Percentiles rank a stretch among this genome's conserved stretches.
phyloP scores from a whole-genome alignment of 2,113 vertebrate species.

The Vireo altiloquus region DNA sequence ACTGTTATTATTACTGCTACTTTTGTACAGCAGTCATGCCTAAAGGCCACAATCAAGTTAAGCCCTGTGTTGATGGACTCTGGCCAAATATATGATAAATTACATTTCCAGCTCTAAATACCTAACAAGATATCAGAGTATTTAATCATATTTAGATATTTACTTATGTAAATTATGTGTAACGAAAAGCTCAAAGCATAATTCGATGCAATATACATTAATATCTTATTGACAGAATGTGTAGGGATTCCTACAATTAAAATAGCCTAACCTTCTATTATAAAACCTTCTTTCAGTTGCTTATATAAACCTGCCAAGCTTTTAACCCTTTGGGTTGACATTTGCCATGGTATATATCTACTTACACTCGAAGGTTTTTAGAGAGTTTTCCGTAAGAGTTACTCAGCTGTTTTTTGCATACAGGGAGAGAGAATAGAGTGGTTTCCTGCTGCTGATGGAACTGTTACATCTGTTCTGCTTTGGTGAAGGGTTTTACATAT shows the following conservation, averaged over 20 bases:
- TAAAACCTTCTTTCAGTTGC: not conserved
- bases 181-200: not conserved
- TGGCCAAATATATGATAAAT: not conserved
- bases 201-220: not conserved
- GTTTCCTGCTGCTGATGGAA: not conserved
- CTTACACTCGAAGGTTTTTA: not conserved
- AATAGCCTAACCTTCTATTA: not conserved
- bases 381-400: not conserved
- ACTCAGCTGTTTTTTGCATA: not conserved
- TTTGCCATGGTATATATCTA: not conserved
- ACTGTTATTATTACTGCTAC: not conserved
- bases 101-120: not conserved
- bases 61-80: not conserved
- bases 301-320: not conserved
- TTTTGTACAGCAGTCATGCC: not conserved
- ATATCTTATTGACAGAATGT: not conserved
- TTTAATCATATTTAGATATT: not conserved
- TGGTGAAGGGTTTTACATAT: not conserved
- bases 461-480: not conserved
- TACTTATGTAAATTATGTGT: not conserved
- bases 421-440: not conserved
- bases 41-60: not conserved
- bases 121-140: not conserved
- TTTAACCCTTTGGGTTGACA: not conserved
- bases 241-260: not conserved